phyloP scores from a whole-genome alignment of 1,140 invertebrate species.

The Drosophila burlai region DNA sequence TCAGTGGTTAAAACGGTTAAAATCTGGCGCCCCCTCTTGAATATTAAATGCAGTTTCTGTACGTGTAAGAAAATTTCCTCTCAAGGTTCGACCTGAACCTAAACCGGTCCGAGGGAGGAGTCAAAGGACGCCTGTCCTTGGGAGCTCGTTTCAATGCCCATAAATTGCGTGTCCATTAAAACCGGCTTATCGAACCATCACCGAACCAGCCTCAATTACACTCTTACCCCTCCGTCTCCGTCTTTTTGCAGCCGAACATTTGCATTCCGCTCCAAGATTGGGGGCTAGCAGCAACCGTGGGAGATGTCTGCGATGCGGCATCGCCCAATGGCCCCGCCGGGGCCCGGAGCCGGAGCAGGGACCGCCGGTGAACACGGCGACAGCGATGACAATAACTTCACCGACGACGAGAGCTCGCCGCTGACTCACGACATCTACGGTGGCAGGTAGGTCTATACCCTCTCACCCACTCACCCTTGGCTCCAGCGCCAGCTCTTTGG shows the following conservation, averaged over 20 bases:
- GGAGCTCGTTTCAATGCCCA: constrained; percentile 31
- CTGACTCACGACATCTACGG: constrained; percentile 93
- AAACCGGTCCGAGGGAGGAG: constrained; percentile 40
- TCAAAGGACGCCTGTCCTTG: constrained; percentile 75
- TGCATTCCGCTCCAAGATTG: constrained; percentile 43
- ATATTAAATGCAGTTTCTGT: neutral
- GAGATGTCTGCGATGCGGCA: constrained; percentile 85
- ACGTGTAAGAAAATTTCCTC: neutral
- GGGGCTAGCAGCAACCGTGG: constrained; percentile 63
- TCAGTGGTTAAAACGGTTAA: neutral
- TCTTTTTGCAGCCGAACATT: constrained; percentile 58
- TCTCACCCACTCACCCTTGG: neutral
- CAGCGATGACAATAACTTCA: constrained; percentile 91
- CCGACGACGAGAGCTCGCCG: constrained; percentile 93
- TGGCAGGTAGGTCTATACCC: constrained; percentile 89
- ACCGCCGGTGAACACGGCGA: constrained; percentile 85
- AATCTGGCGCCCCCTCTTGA: neutral
- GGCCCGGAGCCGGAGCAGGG: constrained; percentile 29
- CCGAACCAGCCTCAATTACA: constrained; percentile 40
- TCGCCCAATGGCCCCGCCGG: constrained; percentile 86
- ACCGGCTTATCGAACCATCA: constrained; percentile 55
- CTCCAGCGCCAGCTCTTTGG: neutral
- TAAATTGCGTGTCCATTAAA: constrained; percentile 55
- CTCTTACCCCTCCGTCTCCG: constrained; percentile 37
- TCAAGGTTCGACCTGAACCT: constrained; percentile 29